Percentiles rank a stretch among this genome's conserved stretches.
Evolutionary conservation across 2,888 invertebrate genomes (phyloP).

Genomic region (Andricus curvator): DNA sequence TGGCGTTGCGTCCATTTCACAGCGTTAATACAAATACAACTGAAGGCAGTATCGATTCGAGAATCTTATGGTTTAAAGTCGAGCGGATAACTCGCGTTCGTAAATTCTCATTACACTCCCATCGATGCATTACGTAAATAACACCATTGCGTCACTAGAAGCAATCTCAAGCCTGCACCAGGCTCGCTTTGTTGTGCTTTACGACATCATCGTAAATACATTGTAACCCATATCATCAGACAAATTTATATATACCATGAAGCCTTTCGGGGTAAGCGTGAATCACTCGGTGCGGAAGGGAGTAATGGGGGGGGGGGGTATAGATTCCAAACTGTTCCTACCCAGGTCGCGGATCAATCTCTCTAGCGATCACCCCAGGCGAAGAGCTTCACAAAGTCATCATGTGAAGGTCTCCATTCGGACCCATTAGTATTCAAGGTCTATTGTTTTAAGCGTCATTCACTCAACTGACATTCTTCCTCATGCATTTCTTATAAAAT

Average conservation of each 20-base stretch:
- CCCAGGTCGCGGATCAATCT: too few relatives aligned
- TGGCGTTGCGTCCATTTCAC: slow-evolving; percentile 51
- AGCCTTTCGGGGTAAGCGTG: too few relatives aligned
- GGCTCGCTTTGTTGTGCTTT: slow-evolving; percentile 1
- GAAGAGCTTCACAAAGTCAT: too few relatives aligned
- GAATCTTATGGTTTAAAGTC: slow-evolving; percentile 24
- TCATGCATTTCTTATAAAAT: too few relatives aligned
- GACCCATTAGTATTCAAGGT: too few relatives aligned
- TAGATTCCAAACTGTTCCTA: too few relatives aligned
- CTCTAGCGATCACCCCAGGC: too few relatives aligned
- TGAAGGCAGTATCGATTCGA: slow-evolving; percentile 1
- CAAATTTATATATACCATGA: neutral
- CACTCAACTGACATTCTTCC: too few relatives aligned
- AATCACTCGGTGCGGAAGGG: too few relatives aligned
- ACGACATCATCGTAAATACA: neutral
- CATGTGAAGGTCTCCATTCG: too few relatives aligned
- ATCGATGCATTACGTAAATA: slow-evolving; percentile 57
- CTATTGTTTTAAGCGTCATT: too few relatives aligned
- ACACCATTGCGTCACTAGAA: slow-evolving; percentile 48
- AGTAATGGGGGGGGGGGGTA: too few relatives aligned
- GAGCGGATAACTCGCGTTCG: slow-evolving; percentile 42
- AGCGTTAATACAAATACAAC: slow-evolving; percentile 53
- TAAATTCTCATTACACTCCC: slow-evolving; percentile 54
- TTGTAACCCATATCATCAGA: neutral
- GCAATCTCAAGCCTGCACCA: slow-evolving; percentile 16